These are phyloP conservation scores for Tolmerus cingulatus DNA, from an alignment of 2,888 invertebrate species.

Conservation along the genomic window DNA sequence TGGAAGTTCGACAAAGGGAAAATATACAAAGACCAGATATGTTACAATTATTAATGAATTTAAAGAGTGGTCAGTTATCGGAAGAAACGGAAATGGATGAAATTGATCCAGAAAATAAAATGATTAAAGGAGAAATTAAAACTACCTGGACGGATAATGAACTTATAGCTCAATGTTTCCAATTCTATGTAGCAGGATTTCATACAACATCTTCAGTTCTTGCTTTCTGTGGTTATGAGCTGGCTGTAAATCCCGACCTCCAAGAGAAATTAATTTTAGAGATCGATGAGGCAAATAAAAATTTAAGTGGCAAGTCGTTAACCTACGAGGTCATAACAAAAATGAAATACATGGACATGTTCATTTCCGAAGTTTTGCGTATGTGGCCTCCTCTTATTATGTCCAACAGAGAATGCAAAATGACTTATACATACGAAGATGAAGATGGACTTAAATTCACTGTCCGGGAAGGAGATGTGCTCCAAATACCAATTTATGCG, in stretches of 20 bases:
- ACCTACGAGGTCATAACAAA: slow-evolving; percentile 67
- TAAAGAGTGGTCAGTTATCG: background rate
- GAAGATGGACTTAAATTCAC: slow-evolving; percentile 54
- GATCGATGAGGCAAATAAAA: slow-evolving; percentile 64
- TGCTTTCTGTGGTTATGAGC: slow-evolving; percentile 65
- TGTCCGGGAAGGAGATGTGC: slow-evolving; percentile 55
- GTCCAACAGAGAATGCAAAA: slow-evolving; percentile 66
- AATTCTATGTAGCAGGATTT: slow-evolving; percentile 69
- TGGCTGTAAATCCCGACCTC: background rate
- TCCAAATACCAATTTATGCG: slow-evolving; percentile 61
- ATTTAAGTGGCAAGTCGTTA: slow-evolving; percentile 64
- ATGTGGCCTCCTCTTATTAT: slow-evolving; percentile 65
- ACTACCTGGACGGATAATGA: slow-evolving; percentile 65
- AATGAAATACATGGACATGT: slow-evolving; percentile 70
- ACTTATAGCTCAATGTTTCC: slow-evolving; percentile 67
- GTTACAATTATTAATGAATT: slow-evolving; percentile 66
- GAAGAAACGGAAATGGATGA: slow-evolving; percentile 56
- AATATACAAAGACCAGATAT: slow-evolving; percentile 66
- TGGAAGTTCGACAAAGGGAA: slow-evolving; percentile 63
- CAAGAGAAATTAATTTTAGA: slow-evolving; percentile 64
- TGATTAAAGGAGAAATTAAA: slow-evolving; percentile 21
- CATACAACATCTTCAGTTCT: slow-evolving; percentile 67
- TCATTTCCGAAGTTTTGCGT: slow-evolving; percentile 66
- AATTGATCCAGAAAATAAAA: background rate
- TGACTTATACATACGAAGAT: slow-evolving; percentile 63